Evolutionary conservation across 1,140 invertebrate genomes (phyloP), one percentile per base, ranked within the genome.

Genomic region (Lanistes nyassanus): DNA sequence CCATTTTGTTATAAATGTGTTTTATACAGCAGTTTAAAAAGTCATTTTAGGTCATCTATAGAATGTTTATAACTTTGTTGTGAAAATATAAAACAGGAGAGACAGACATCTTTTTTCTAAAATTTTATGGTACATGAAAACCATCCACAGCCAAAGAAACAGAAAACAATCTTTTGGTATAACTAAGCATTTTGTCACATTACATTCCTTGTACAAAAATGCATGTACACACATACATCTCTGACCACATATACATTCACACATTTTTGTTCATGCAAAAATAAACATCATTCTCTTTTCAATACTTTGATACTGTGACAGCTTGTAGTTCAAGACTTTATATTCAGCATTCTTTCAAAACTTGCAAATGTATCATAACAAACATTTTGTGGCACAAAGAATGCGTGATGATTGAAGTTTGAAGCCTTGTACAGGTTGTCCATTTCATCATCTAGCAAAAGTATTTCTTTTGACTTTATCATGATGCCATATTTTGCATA

Each of bases 381-480:
- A 11, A 87, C 79, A 65, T 81, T 79, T 3, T 84, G 81, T 62
- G 79, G 72, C 0, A 87, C 83, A 42, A 79, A 72, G 58, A 84
- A 82, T 3, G 82, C 83, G 64, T 77, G 78, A 62, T 87, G 85
- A 60, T 82, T 81, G 77, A 85, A 85, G 39, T 81, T 70, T 19
- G 79, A 51, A 0, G 86, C 86, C 26, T 77, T 81, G 21, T 80
- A 74, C 6, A 83, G 73, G 56, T 87, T 87, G 39, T 83, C 79
- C 29, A 29, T 58, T 58, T 86, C 84, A 76, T 87, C 86, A 80
- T 87, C 86, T 68, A 86, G 79, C 6, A 87, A 75, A 51, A 86
- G 77, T 31, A 87, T 76, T 75, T 86, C 80, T 3, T 83, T 69
- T 19, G 84, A 79, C 36, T 82, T 79, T 16, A 86, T 81, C 53